Base-by-base conservation (phyloP, 2,888 invertebrate species). In the Pemphredon lugubris region DNA sequence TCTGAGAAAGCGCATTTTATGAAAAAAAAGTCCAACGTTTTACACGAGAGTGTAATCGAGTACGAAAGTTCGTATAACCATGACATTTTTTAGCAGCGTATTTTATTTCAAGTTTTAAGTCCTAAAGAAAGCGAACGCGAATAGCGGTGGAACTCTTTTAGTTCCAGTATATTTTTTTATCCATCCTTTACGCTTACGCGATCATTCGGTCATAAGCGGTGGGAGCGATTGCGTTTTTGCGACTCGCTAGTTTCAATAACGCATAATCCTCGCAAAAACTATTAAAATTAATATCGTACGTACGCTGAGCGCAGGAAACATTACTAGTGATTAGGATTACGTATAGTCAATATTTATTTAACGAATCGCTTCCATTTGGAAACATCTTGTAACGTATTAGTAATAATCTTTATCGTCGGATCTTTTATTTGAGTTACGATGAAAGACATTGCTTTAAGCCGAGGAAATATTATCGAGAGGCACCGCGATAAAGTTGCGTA, bases 71-170 rank as follows among this genome's bases (percentile, higher is more conserved):
- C 61, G 48, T 47, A 45, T 50, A 67, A 65, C 79, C 79, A 79
- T 79, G 79, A 79, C 79, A 79, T 74, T 78, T 76, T 53, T 71
- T 65, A 61, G 32, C 42, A 58, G 13, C 44, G 30, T 65, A 65
- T 16, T 4, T 65, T 53, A 21, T 73, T 57, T 44, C 37, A 39
- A 20, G 13, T 42, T 32, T 23, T 21, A 37, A 50, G 44, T 50
- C 57, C 30, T 9, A 23, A 40, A 7, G 32, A 32, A 39, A 16
- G 39, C 55, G 18, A 11, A 57, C 64, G 21, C 2, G 51, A 47
- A 58, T 9, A 23, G 9, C 11, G 23, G 13, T 18, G 3, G 16
- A 53, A 18, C 34, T 50, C 14, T n/a, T 48, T 34, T 48, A 54
- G 50, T 69, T 64, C 72, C 72, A 58, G 18, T 68, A 47, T 59